A percentile compares a stretch with the other conserved stretches of the same genome.
Evolutionary conservation across 1,140 invertebrate genomes (phyloP).

Genomic region (Megalopta genalis): DNA sequence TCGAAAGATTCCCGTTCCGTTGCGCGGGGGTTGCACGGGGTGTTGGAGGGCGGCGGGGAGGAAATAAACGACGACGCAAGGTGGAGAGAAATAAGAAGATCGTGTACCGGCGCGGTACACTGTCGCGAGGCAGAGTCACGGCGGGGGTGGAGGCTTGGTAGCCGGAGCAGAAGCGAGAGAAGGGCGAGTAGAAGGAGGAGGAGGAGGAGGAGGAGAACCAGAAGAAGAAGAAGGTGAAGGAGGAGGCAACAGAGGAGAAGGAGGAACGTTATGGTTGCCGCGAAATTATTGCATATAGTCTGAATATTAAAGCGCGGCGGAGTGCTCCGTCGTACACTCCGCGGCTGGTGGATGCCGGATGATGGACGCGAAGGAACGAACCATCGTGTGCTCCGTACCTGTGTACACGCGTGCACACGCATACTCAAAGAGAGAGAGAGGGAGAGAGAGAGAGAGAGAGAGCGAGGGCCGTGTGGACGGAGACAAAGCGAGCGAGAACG

Average conservation of each 20-base stretch:
- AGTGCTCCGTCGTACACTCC: constrained; percentile 70
- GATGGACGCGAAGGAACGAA: constrained; percentile 59
- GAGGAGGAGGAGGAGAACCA: background rate
- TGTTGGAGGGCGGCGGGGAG: background rate
- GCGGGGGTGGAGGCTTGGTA: too few relatives aligned
- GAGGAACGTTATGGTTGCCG: constrained; percentile 71
- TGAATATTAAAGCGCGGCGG: constrained; percentile 79
- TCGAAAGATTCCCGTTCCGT: background rate
- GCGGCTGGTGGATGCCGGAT: constrained; percentile 49
- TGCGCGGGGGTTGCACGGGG: background rate
- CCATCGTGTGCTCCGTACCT: constrained; percentile 31
- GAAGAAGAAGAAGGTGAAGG: constrained; percentile 13
- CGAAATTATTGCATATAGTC: constrained; percentile 80
- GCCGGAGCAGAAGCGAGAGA: background rate
- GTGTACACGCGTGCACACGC: background rate
- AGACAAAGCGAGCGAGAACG: constrained; percentile 20
- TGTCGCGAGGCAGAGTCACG: constrained; percentile 12
- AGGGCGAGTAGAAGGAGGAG: background rate
- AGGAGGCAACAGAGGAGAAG: background rate
- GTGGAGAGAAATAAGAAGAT: constrained; percentile 18
- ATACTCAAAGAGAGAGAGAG: too few relatives aligned
- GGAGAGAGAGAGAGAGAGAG: background rate
- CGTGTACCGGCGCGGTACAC: constrained; percentile 31
- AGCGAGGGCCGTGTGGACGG: constrained; percentile 22
- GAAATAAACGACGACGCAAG: constrained; percentile 17